phyloP scores from a whole-genome alignment of 2,888 invertebrate genomes.

The Limnephilus auricula region DNA sequence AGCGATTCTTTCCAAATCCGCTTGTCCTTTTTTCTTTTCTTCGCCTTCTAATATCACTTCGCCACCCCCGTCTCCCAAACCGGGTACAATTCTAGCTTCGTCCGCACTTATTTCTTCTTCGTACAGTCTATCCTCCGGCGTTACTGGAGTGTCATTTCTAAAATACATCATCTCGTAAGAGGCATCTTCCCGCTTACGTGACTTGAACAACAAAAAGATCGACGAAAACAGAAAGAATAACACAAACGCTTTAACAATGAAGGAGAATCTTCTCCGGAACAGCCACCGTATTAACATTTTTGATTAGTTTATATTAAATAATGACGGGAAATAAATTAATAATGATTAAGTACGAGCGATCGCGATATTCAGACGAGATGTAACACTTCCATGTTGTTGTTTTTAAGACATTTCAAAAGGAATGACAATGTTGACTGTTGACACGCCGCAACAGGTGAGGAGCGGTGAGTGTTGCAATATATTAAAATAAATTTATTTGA shows the following conservation, averaged over 20 bases:
- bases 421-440: slow-evolving; percentile 35
- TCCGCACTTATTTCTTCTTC: slow-evolving; percentile 80
- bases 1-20: slow-evolving; percentile 88
- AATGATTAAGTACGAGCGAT: not conserved
- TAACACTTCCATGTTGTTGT: slow-evolving; percentile 48
- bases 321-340: slow-evolving; percentile 2
- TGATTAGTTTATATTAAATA: slow-evolving; percentile 37
- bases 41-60: slow-evolving; percentile 82
- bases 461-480: slow-evolving; percentile 29
- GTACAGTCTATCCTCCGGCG: slow-evolving; percentile 48
- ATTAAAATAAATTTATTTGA: not conserved
- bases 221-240: slow-evolving; percentile 46
- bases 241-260: slow-evolving; percentile 51
- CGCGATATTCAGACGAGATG: not conserved
- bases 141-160: slow-evolving; percentile 19
- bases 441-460: slow-evolving; percentile 48
- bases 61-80: slow-evolving; percentile 85
- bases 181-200: slow-evolving; percentile 33
- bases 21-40: slow-evolving; percentile 82
- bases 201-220: slow-evolving; percentile 47
- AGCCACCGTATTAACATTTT: slow-evolving; percentile 55
- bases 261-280: slow-evolving; percentile 45
- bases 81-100: slow-evolving; percentile 81
- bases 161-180: slow-evolving; percentile 43
- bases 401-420: slow-evolving; percentile 30